phyloP scores from a whole-genome alignment of 2,797 vertebrate species.

The Tachyglossus aculeatus region DNA sequence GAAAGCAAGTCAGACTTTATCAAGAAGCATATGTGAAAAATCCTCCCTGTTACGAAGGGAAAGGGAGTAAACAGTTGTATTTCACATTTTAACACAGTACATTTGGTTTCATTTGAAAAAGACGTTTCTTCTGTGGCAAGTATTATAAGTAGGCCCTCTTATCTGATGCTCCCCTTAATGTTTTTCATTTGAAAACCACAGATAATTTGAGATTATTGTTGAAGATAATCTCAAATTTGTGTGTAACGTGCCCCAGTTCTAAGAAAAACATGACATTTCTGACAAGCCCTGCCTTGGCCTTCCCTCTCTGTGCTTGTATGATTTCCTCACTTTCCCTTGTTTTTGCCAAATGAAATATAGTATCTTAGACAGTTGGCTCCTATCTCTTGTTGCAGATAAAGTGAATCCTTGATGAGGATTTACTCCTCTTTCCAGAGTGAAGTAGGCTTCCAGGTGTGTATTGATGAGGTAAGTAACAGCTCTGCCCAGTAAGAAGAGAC shows the following conservation, averaged over 20 bases:
- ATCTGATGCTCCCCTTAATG: constrained; percentile 77
- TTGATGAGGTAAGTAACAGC: neutral
- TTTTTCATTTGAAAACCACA: constrained; percentile 81
- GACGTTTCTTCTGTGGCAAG: constrained; percentile 19
- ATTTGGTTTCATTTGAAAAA: neutral
- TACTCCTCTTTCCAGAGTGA: constrained; percentile 14
- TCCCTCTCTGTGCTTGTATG: constrained; percentile 38
- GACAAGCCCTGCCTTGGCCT: constrained; percentile 38
- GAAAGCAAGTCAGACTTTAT: neutral
- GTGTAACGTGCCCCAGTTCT: constrained; percentile 68
- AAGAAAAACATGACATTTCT: constrained; percentile 69
- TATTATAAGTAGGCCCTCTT: constrained; percentile 73
- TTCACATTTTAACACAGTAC: too few species aligned
- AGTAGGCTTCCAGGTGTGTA: neutral
- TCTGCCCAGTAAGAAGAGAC: neutral
- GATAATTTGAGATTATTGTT: constrained; percentile 80
- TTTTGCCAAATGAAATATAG: constrained; percentile 37
- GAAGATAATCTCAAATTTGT: constrained; percentile 77
- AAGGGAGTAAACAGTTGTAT: fast-evolving
- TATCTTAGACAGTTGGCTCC: constrained; percentile 34
- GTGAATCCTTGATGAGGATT: constrained; percentile 23
- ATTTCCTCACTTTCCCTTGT: neutral
- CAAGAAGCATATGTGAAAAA: neutral
- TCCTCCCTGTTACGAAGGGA: too few species aligned
- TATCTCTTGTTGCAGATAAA: constrained; percentile 46